phyloP scores from a whole-genome alignment of 2,797 vertebrate species.

The Crypturellus tataupa region DNA sequence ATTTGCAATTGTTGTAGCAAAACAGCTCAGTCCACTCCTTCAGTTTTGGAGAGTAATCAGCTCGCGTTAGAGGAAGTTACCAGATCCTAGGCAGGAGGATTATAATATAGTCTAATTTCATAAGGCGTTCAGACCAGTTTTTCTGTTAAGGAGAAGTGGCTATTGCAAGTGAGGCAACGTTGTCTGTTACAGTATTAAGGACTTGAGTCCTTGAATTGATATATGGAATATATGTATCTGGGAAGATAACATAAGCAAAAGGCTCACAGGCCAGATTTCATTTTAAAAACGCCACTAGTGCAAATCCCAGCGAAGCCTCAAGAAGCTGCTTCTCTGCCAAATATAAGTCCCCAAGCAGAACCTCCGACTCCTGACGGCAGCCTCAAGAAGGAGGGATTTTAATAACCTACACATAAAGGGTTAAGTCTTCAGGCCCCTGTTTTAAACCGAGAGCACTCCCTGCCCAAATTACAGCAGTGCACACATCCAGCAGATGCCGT shows the following conservation, averaged over 20 bases:
- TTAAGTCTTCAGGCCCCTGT: constrained; percentile 52
- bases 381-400: not conserved
- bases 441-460: constrained; percentile 52
- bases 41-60: constrained; percentile 76
- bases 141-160: constrained; percentile 21
- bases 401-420: constrained; percentile 12
- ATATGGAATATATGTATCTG: not conserved
- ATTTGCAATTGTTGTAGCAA: constrained; percentile 79
- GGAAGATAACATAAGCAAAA: not conserved
- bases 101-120: not conserved
- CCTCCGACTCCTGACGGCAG: not conserved
- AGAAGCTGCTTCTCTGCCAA: rapidly evolving
- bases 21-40: constrained; percentile 81
- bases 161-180: constrained; percentile 16
- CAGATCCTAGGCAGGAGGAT: constrained; percentile 29
- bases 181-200: not conserved
- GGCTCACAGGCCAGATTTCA: not conserved
- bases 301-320: rapidly evolving
- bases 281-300: rapidly evolving
- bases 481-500: constrained; percentile 82
- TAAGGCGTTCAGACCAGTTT: constrained; percentile 61
- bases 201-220: not conserved
- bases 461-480: constrained; percentile 79
- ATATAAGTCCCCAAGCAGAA: not conserved
- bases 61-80: constrained; percentile 71